Evolutionary conservation across 2,888 invertebrate species (phyloP), one percentile per base, ranked within the genome.

Genomic region (Eurytoma adleriae): DNA sequence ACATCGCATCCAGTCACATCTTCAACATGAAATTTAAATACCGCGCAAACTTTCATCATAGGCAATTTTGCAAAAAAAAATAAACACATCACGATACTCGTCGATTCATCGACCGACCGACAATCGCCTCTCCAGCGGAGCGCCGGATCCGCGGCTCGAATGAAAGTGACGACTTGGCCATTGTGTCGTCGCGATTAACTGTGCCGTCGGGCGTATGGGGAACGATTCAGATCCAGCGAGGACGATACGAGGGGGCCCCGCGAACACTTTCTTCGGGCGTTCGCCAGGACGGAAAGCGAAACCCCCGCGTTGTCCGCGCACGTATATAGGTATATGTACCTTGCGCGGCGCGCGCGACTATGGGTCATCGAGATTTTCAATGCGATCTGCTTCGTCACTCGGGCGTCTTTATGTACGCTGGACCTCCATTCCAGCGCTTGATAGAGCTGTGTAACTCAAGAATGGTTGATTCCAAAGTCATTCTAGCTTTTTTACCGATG

Each of bases 331-430:
- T 27, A 40, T 27, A 50, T n/a, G 40, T 40, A 24, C 59, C 10
- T 1, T 40, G 7, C 7, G 7, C 5, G 40, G 5, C 40, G 5
- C 3, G 40, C 40, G 7, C 40, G 40, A 40, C 40, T 40, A 40
- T 40, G 13, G 50, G 30, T 67, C 57, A 78, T 79, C 52, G 50
- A n/a, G n/a, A 73, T 70, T 75, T 75, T 70, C 48, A 70, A 74
- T 20, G 68, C 70, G 68, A 79, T 69, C 18, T 64, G 73, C 68
- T 10, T 13, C 62, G 59, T 79, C 73, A 79, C 20, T 54, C 56
- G 27, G n/a, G 18, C 48, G 68, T 61, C 69, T 76, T 62, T 69
- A 24, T 69, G 48, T 30, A 68, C 20, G 30, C 57, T 16, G 59
- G 40, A 30, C 3, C 30, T 30, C 30, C 30, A 30, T 30, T 7